These are phyloP conservation scores for Fregata magnificens DNA, from an alignment of 2,113 vertebrate genomes.

Conservation along the genomic window DNA sequence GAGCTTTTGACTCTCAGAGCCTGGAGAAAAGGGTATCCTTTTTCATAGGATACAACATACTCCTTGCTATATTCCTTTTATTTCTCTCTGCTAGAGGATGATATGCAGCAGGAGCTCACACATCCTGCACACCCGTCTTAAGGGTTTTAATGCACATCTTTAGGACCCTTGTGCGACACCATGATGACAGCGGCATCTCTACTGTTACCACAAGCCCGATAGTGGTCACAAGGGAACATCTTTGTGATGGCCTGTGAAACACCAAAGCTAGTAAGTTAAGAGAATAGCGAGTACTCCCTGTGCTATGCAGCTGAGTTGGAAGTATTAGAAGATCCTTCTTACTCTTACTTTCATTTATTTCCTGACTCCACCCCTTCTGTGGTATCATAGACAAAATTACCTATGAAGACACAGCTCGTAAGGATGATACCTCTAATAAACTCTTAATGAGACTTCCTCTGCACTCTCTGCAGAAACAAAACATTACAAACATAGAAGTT, in stretches of 20 bases:
- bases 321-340: neutral
- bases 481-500: neutral
- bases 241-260: neutral
- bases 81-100: neutral
- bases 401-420: neutral
- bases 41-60: neutral
- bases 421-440: neutral
- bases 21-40: neutral
- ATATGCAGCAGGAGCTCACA: neutral
- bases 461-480: neutral
- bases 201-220: neutral
- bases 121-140: neutral
- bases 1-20: neutral
- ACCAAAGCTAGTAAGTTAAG: neutral
- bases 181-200: neutral
- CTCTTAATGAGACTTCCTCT: neutral
- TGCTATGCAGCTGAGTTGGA: neutral
- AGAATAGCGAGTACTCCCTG: rapidly evolving
- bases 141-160: neutral
- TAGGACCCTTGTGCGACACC: neutral
- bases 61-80: neutral
- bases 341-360: neutral
- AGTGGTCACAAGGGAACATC: neutral
- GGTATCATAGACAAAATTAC: neutral
- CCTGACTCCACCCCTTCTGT: neutral